These are phyloP conservation scores for Elachura formosa DNA, from an alignment of 2,113 vertebrate species.

Conservation along the genomic window DNA sequence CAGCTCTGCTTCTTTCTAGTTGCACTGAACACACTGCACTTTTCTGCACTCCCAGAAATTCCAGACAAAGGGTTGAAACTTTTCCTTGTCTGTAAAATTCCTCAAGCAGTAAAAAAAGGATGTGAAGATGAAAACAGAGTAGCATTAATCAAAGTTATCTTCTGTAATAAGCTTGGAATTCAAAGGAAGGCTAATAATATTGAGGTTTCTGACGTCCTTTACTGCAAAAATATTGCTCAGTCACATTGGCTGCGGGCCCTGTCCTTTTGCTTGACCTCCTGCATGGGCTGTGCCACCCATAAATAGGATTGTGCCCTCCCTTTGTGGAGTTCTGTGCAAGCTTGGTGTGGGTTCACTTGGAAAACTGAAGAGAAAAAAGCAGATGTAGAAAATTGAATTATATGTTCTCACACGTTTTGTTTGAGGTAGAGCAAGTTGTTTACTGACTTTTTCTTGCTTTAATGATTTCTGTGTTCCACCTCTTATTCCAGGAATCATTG, in stretches of 20 bases:
- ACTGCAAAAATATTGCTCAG: background rate
- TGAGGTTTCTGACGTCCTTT: background rate
- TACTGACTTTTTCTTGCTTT: background rate
- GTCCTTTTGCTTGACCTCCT: background rate
- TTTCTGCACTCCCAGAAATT: background rate
- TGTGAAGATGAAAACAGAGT: background rate
- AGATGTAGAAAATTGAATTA: background rate
- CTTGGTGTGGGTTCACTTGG: background rate
- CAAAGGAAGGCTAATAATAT: background rate
- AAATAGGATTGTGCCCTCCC: background rate
- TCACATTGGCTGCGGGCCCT: rapidly evolving
- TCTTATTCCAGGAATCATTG: background rate
- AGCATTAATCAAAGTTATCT: background rate
- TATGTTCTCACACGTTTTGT: background rate
- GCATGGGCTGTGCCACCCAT: background rate
- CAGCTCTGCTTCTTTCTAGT: background rate
- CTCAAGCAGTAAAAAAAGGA: background rate
- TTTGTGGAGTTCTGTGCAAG: background rate
- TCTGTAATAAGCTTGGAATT: background rate
- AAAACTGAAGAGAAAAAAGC: background rate
- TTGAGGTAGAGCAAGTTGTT: background rate
- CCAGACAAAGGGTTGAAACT: background rate
- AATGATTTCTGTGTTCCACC: background rate
- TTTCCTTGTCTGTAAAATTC: background rate
- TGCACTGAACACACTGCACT: background rate